Base-by-base conservation (phyloP, 2,113 vertebrate genomes). In the Eidolon helvum region DNA sequence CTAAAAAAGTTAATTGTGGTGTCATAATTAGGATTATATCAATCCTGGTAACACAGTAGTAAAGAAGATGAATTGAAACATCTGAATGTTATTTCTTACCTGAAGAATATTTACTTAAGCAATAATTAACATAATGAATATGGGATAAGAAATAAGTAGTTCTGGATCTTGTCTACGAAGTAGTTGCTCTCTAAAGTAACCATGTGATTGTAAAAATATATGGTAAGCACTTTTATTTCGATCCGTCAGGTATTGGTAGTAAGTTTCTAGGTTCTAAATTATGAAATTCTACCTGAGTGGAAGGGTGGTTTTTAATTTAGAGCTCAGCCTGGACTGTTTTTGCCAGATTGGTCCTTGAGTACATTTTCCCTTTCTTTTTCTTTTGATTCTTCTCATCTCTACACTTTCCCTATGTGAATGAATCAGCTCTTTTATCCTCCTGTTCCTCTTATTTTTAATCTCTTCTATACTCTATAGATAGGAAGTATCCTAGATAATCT, bases 1-100 rank as follows among this genome's bases (percentile, higher is more conserved):
- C 50, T 87, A 57, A 93, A 86, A 93, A 84, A 89, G 38, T 74
- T 94, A 84, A 95, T 88, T 97, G 55, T 97, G 90, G 14, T 97
- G 94, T 97, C 98, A 95, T 85, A 95, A 94, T 85, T 77, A 90
- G 75, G 15, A 77, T 94, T 75, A 19, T 94, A 10, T 92, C 50
- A 82, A 40, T 85, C 8, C 7, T 85, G 74, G 53, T 90, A 88
- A 65, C 18, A 26, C 40, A 61, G 26, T 59, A 18, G 74, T 92
- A 66, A 95, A 91, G 61, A 59, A 95, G 72, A 71, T 85, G 22
- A 96, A 83, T 21, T 74, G 66, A 96, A 96, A 88, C 77, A 68
- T 77, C 75, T 92, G 45, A 72, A 63, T 59, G 45, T 77, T 90
- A 45, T 48, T 86, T 94, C 79, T 89, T 96, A 79, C 53, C 61